A percentile compares a stretch with the other conserved stretches of the same genome.
phyloP scores from a whole-genome alignment of 1,140 invertebrate species.

The Fopius arisanus region DNA sequence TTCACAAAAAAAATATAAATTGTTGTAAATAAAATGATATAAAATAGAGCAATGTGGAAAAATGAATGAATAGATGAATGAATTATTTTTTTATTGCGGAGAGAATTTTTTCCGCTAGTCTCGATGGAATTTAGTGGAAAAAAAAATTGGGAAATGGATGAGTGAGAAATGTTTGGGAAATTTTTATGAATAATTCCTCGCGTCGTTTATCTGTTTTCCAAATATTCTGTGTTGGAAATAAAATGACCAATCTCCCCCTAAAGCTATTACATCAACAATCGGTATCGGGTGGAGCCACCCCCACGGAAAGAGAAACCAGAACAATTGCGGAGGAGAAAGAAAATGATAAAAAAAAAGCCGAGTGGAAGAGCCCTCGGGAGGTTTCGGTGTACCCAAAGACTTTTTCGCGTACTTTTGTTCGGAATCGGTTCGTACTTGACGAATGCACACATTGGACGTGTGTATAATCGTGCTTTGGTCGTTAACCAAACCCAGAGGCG shows the following conservation, averaged over 20 bases:
- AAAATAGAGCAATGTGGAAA: too few relatives aligned
- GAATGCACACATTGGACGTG: constrained; percentile 5
- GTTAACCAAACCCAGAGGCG: not conserved
- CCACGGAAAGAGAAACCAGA: not conserved
- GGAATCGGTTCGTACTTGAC: not conserved
- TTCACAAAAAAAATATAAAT: too few relatives aligned
- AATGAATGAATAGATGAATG: too few relatives aligned
- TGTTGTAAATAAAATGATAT: too few relatives aligned
- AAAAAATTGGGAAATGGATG: too few relatives aligned
- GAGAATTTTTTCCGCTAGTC: too few relatives aligned
- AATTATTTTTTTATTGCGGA: too few relatives aligned
- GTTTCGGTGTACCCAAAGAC: constrained; percentile 1
- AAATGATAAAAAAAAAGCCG: not conserved
- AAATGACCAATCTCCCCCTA: not conserved
- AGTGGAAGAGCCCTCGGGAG: not conserved
- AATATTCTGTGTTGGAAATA: too few relatives aligned
- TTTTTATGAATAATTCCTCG: too few relatives aligned
- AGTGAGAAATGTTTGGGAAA: too few relatives aligned
- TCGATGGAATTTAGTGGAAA: too few relatives aligned
- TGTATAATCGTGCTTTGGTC: constrained; percentile 4
- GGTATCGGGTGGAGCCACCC: not conserved
- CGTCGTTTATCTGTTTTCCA: too few relatives aligned
- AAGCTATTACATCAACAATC: constrained; percentile 8
- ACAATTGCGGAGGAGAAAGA: not conserved
- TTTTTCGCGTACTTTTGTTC: constrained; percentile 3